Base-by-base conservation (phyloP, 2,888 invertebrate genomes). In the Machimus atricapillus region DNA sequence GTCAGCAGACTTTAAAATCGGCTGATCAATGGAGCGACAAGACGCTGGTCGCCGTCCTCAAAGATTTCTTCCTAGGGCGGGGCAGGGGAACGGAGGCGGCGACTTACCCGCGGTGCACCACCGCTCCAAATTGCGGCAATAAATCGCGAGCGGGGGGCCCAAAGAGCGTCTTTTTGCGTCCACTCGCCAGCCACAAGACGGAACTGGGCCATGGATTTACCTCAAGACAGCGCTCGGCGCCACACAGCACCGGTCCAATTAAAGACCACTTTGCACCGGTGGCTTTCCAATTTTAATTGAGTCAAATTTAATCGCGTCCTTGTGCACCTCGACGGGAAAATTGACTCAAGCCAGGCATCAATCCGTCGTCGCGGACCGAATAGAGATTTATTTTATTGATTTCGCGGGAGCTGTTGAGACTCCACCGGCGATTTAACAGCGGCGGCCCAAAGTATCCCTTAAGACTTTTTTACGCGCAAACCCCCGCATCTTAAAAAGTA, bases 1-100 rank as follows among this genome's bases (percentile, higher is more conserved):
- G 85, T 85, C 76, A 85, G 76, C 76, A 85, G 85, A 85, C 85
- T 85, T 76, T 76, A 76, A 85, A 85, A 85, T 85, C 74, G 85
- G 5, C 19, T 74, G 85, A 85, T 74, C 85, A 85, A 85, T 85
- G 56, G 14, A 52, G 52, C 81, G 81, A 31, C 56, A 14, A 81
- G 27, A 52, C 56, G 43, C 46, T 79, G 81, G 66, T 27, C 66
- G 23, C 8, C 23, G 14, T 81, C 46, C 2, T 5, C 66, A 0
- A 19, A 27, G 27, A 19, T 0, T 14, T 8, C 66, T 23, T 66
- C 14, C 66, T 66, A 27, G 12, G 66, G 0, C 66, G 23, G 66
- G 66, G 12, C 23, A n/a, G 40, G 12, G 40, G 9, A 7, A 1
- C 0, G 8, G 37, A 0, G 37, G 40, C 40, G 12, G 40, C 12